Conservation (phyloP, 2,113 vertebrate genomes). For the Heterotis niloticus region DNA sequence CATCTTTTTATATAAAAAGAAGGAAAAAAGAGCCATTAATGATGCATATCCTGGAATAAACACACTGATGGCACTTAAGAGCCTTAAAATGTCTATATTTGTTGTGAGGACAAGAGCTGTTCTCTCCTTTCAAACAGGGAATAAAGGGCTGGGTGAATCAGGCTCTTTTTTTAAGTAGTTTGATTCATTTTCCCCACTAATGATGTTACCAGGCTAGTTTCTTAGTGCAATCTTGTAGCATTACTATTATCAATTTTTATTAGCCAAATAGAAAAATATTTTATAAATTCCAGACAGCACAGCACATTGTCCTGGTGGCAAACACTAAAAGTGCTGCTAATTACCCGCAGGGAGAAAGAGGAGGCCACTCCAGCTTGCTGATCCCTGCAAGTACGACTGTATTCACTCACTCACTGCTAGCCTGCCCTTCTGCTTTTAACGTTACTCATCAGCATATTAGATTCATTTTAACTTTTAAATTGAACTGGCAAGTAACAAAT, state of each 20-base stretch:
- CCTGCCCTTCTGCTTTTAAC: neutral
- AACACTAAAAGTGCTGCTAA: conserved; percentile 29
- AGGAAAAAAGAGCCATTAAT: conserved; percentile 34
- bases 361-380: neutral
- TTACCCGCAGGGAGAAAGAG: conserved; percentile 10
- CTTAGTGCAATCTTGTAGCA: conserved; percentile 32
- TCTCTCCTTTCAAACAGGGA: conserved; percentile 31
- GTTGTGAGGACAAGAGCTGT: conserved; percentile 32
- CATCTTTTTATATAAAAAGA: conserved; percentile 25
- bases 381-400: neutral
- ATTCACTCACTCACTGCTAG: neutral
- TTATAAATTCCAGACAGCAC: conserved; percentile 29
- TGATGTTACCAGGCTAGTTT: conserved; percentile 29
- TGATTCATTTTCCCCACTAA: conserved; percentile 33
- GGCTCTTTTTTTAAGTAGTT: conserved; percentile 32
- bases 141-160: conserved; percentile 32
- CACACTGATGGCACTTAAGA: conserved; percentile 34
- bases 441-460: neutral
- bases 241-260: conserved; percentile 29
- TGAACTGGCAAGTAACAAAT: neutral
- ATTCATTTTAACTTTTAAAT: conserved; percentile 12
- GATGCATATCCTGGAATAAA: conserved; percentile 32
- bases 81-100: conserved; percentile 33
- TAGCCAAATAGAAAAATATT: conserved; percentile 28
- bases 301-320: conserved; percentile 11